phyloP scores from a whole-genome alignment of 2,888 invertebrate genomes.

The Hofmannophila pseudospretella region DNA sequence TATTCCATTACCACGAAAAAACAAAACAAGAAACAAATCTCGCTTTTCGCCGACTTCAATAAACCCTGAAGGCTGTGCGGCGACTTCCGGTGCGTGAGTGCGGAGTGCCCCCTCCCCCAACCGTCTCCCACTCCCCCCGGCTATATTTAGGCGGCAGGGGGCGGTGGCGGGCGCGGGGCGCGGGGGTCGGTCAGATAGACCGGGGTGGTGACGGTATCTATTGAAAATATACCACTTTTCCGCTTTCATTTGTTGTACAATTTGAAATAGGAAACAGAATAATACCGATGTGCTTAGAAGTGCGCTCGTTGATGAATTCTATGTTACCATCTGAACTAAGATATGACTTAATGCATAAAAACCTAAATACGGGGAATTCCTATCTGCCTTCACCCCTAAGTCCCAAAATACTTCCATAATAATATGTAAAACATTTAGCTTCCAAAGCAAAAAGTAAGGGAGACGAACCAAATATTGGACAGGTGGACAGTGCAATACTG shows the following conservation, averaged over 20 bases:
- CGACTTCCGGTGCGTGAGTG: conserved; percentile 21
- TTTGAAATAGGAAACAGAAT: no score
- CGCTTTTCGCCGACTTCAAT: conserved; percentile 12
- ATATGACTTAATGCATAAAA: no score
- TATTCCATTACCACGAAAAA: conserved; percentile 1
- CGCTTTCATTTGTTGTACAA: conserved; percentile 11
- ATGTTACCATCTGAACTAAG: no score
- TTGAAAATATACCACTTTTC: conserved; percentile 12
- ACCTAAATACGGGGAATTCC: no score
- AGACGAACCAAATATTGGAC: no score
- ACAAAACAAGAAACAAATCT: conserved; percentile 11
- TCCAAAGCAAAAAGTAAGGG: no score
- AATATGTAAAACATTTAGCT: no score
- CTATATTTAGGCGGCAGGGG: conserved; percentile 6
- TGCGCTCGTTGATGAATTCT: no score
- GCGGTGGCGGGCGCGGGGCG: not conserved
- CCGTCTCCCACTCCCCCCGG: conserved; percentile 14
- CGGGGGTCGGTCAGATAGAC: conserved; percentile 7
- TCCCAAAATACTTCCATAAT: no score
- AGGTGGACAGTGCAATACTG: no score
- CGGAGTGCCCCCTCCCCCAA: conserved; percentile 19
- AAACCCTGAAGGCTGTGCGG: conserved; percentile 14
- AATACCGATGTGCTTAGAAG: no score
- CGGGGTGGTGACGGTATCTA: conserved; percentile 10
- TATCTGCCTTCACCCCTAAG: no score